Percentiles rank a stretch among this genome's conserved stretches.
Evolutionary conservation across 1,140 invertebrate genomes (phyloP).

Genomic region (Tetramorium simillimum): DNA sequence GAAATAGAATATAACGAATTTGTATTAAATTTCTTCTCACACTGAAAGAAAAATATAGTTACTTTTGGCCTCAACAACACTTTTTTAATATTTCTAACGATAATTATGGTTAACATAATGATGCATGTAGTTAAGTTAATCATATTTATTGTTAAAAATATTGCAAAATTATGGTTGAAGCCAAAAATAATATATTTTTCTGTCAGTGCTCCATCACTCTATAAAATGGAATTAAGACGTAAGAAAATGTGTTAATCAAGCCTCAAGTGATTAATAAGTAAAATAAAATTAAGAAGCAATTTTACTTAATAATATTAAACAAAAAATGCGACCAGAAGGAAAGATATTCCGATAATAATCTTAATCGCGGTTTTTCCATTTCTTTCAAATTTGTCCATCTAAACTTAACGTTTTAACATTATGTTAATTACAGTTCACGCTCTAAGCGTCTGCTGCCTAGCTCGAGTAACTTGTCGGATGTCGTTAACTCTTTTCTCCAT

Average conservation of each 20-base stretch:
- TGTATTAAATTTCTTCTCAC: neutral
- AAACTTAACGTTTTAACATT: neutral
- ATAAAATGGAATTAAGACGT: neutral
- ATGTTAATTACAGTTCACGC: constrained; percentile 13
- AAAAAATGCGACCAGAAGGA: neutral
- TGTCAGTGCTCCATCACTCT: neutral
- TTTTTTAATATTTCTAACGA: too few relatives aligned
- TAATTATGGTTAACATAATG: too few relatives aligned
- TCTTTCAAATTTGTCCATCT: neutral
- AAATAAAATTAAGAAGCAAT: neutral
- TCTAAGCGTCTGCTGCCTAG: neutral
- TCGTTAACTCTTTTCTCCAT: constrained; percentile 43
- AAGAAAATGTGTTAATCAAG: neutral
- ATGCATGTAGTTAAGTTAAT: too few relatives aligned
- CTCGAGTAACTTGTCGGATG: neutral
- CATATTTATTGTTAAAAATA: too few relatives aligned
- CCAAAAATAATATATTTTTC: too few relatives aligned
- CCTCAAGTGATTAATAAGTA: neutral
- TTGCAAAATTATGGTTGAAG: too few relatives aligned
- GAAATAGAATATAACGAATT: neutral
- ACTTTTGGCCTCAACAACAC: too few relatives aligned
- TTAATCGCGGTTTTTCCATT: neutral
- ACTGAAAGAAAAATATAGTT: too few relatives aligned
- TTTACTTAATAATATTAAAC: neutral
- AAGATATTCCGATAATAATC: neutral